Conservation (phyloP, 1,140 invertebrate genomes). For the Eurosta solidaginis region DNA sequence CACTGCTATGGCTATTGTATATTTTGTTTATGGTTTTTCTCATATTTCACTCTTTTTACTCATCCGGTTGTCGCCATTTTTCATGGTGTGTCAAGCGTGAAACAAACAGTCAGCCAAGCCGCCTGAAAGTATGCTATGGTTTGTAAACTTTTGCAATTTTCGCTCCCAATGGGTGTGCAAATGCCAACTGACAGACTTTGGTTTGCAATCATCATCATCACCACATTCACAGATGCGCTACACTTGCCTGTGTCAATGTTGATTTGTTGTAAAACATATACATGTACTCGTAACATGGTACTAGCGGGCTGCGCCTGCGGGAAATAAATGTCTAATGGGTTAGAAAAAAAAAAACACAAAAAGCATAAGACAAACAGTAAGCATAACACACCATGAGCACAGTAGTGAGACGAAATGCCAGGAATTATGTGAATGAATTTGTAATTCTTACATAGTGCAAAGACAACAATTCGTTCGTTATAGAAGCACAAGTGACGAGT, state of each 20-base stretch:
- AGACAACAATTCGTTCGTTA: too few relatives aligned
- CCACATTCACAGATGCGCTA: not conserved
- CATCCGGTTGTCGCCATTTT: not conserved
- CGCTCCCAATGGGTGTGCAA: not conserved
- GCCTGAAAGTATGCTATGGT: not conserved
- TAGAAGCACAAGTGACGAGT: too few relatives aligned
- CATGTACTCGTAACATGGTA: not conserved
- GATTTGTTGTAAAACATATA: conserved; percentile 13
- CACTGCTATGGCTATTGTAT: conserved; percentile 6
- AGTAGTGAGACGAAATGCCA: not conserved
- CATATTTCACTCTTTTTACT: not conserved
- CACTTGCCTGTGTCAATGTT: not conserved
- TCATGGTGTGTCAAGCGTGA: conserved; percentile 22
- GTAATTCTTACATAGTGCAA: not conserved
- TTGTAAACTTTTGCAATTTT: not conserved
- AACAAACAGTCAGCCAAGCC: not conserved
- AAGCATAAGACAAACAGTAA: not conserved
- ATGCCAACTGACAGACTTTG: not conserved
- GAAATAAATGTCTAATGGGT: not conserved
- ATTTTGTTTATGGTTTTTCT: not conserved
- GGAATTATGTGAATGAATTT: conserved; percentile 24
- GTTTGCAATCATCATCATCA: not conserved
- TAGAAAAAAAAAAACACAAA: not conserved
- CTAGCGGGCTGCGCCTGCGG: not conserved
- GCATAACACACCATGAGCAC: not conserved